Conservation (phyloP, 2,113 vertebrate genomes). For the Phalacrocorax brasilianus region DNA sequence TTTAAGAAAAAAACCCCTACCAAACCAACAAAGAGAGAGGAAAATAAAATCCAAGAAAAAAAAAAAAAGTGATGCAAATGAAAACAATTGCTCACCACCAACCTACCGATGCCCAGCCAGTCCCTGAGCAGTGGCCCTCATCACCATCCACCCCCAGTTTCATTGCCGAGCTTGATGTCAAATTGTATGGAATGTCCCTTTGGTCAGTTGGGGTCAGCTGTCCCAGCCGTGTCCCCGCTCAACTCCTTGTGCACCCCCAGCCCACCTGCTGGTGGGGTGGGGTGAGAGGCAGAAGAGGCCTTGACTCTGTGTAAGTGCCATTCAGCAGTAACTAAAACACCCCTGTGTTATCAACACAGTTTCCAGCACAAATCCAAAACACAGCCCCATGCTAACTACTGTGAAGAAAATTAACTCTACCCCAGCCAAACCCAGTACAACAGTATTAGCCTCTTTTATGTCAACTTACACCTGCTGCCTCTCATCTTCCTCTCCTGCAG, state of each 20-base stretch:
- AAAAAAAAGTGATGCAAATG: background rate
- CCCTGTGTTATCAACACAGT: background rate
- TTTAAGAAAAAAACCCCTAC: background rate
- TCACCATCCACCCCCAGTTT: background rate
- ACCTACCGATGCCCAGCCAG: rapidly evolving
- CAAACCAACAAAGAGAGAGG: background rate
- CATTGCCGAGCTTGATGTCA: background rate
- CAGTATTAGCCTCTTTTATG: background rate
- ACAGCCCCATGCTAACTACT: background rate
- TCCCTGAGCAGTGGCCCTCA: rapidly evolving
- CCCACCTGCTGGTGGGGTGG: rapidly evolving
- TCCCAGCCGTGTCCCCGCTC: background rate
- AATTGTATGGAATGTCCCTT: background rate
- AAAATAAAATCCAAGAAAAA: background rate
- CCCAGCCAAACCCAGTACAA: background rate
- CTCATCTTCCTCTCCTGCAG: background rate
- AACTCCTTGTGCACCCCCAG: background rate
- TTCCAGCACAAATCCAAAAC: background rate
- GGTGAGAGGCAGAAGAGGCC: background rate
- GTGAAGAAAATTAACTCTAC: background rate
- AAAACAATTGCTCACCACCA: background rate
- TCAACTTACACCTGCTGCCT: background rate
- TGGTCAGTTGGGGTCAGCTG: background rate
- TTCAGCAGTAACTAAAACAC: background rate
- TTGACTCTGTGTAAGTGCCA: background rate